These are phyloP conservation scores for Tenthredo distinguenda DNA, from an alignment of 2,888 invertebrate species.

Conservation along the genomic window DNA sequence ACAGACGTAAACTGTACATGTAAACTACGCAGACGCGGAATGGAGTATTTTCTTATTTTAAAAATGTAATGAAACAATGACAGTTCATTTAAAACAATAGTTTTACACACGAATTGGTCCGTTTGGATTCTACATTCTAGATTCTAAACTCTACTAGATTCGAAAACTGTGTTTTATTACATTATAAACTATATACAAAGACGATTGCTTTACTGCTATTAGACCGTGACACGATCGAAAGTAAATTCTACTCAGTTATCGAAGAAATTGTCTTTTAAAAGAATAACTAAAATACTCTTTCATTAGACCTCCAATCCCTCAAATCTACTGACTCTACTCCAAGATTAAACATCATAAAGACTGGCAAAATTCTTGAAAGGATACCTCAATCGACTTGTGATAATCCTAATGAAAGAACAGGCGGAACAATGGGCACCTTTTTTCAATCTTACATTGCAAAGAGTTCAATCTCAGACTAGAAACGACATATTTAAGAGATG, in stretches of 20 bases:
- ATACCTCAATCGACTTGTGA: no score
- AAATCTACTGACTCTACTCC: not conserved
- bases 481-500: no score
- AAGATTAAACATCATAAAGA: not conserved
- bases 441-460: no score
- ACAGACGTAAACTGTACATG: constrained; percentile 32
- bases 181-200: constrained; percentile 42
- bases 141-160: not conserved
- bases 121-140: not conserved
- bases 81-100: constrained; percentile 1
- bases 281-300: not conserved
- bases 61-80: not conserved
- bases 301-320: not conserved
- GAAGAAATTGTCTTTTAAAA: not conserved
- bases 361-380: not conserved
- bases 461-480: no score
- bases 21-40: not conserved
- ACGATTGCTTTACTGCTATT: not conserved
- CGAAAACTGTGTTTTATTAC: not conserved
- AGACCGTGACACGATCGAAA: constrained; percentile 14
- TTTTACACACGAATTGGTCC: constrained; percentile 18
- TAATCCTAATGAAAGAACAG: not conserved
- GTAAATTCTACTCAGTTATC: not conserved
- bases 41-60: not conserved
- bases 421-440: not conserved